Percentiles rank a stretch among this genome's conserved stretches.
phyloP scores from a whole-genome alignment of 2,888 invertebrate species.

The Agrotis exclamationis region DNA sequence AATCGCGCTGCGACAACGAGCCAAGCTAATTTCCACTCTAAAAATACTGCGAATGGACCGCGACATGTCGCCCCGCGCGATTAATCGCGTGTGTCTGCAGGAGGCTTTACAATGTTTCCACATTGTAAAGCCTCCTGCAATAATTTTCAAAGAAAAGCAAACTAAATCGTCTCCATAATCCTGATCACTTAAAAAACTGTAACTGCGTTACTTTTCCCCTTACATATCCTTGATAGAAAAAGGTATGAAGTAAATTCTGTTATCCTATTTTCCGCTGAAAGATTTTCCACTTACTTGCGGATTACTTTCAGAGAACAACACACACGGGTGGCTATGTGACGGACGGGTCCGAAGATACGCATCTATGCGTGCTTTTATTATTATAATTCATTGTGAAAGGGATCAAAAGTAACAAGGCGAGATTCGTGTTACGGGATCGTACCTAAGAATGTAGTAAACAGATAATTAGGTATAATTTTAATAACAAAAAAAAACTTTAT shows the following conservation, averaged over 20 bases:
- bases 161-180: conserved; percentile 4
- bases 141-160: neutral
- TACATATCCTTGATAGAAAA: conserved; percentile 14
- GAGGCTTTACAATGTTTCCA: no score
- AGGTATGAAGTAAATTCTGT: conserved; percentile 33
- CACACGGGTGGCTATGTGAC: conserved; percentile 27
- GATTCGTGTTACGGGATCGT: neutral
- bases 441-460: neutral
- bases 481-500: neutral
- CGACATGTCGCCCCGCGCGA: no score
- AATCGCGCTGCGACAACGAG: no score
- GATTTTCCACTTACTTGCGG: conserved; percentile 39
- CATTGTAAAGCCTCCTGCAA: no score
- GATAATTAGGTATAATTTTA: neutral
- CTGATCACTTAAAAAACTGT: conserved; percentile 26
- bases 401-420: neutral
- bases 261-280: conserved; percentile 47
- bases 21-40: no score
- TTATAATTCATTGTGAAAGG: conserved; percentile 6
- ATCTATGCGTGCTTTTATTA: neutral
- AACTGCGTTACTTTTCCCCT: neutral
- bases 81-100: no score
- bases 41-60: no score
- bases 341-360: conserved; percentile 20
- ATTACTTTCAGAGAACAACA: conserved; percentile 16